Evolutionary conservation across 1,140 invertebrate genomes (phyloP), one percentile per base, ranked within the genome.

Genomic region (Drosophila sechellia): DNA sequence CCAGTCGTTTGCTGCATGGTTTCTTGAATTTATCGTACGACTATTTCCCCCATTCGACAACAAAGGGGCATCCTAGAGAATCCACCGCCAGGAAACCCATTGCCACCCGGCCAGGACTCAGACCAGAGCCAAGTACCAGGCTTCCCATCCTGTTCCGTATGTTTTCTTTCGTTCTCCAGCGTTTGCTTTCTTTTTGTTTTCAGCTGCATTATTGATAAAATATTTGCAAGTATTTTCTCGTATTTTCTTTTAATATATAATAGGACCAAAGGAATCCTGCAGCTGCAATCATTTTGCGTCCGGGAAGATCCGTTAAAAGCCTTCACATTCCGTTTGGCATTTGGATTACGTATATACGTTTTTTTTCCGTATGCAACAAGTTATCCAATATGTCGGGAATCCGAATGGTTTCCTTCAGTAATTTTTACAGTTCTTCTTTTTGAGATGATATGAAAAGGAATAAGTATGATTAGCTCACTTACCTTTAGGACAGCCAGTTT

Each of bases 401-500:
- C 37, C 20, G 25, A 42, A 46, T 22, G 11, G 13, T 27, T 48
- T 48, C 25, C 4, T 27, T 37, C 11, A 3, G 11, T 3, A 20
- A 10, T 10, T 27, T 40, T 20, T 42, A 4, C 22, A 8, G 12
- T 27, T 20, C n/a, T 6, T 8, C 3, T 37, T 15, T 27, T 37
- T 13, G 15, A 34, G 27, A n/a, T 45, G 12, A 5, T 13, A 25
- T 13, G 2, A 20, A 45, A 25, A 0, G 20, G 20, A 42, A 8
- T 48, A 48, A 10, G 27, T 13, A 13, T 15, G 46, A 2, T n/a
- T 25, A 27, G 2, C 11, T 43, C 1, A 59, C 90, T 92, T 74
- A 92, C 90, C 90, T 92, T 85, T 89, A 61, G 90, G 79, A 81
- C 90, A 81, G 76, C 92, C 90, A 91, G 91, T 92, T 91, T 87